Evolutionary conservation across 1,140 invertebrate species (phyloP), one percentile per base, ranked within the genome.

Genomic region (Caenorhabditis latens): DNA sequence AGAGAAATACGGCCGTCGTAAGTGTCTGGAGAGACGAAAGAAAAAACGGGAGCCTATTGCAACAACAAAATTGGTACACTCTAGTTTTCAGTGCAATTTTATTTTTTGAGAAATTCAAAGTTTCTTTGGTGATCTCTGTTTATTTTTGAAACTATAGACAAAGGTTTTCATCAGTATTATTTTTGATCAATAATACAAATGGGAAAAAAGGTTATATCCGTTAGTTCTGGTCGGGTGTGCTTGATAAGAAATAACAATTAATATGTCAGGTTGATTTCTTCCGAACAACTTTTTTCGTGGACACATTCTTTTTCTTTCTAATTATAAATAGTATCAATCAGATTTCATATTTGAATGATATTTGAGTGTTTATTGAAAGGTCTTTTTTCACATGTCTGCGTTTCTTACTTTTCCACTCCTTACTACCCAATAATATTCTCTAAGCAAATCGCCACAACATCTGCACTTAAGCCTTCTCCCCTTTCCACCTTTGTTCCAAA

Each of bases 201-300:
- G 61, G 8, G 61, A 63, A 63, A n/a, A 63, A 63, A 63, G 5
- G 61, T 32, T 24, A 63, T 63, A 63, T 63, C 61, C 24, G 8
- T 63, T 63, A 32, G 24, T 63, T 63, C 61, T 24, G 24, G 61
- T 63, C n/a, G 24, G 6, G 55, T 19, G 55, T 63, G 11, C 46
- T 19, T 71, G 65, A 71, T 71, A 71, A 71, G 65, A 71, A 16
- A n/a, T 40, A n/a, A 21, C 57, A 61, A 32, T 32, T 24, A 61
- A 61, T n/a, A 21, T 61, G 21, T 61, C 4, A 61, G 57, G 57
- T 61, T 61, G 14, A 8, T 42, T 40, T 63, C 24, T 63, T 40
- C 61, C 21, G 24, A 63, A 63, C 32, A 63, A 63, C 19, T 13
- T 32, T 32, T 13, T 63, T 63, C 11, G 11, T 63, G 3, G 3